Base-by-base conservation (phyloP, 2,888 invertebrate species). In the Malthinus seriepunctatus region DNA sequence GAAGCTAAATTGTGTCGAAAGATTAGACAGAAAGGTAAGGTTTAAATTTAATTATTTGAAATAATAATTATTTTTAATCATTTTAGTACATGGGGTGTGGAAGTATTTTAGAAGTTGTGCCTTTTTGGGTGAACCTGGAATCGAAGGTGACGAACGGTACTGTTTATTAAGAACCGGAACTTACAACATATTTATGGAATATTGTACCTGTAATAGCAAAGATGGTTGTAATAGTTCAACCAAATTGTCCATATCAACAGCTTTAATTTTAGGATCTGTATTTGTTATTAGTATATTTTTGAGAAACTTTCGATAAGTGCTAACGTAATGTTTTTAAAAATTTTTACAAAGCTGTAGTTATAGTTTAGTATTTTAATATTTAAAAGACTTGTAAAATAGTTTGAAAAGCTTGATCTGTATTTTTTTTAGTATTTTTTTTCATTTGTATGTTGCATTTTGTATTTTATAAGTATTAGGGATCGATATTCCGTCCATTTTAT, bases 101-200 rank as follows among this genome's bases (percentile, higher is more conserved):
- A 83, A 91, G 56, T 94, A 92, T 77, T 90, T 91, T 72, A 83
- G 95, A 62, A 89, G 88, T 72, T 96, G 95, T 78, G 95, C 95
- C 0, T 94, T 89, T 72, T 83, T 95, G 71, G 95, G 95, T 0
- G 93, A 94, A 67, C 93, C 93, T 0, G 95, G 95, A 0, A 91
- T 95, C 48, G 87, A 85, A 70, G 93, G 93, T 0, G 95, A 95
- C 69, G 95, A 95, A 77, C 83, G 95, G 52, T 95, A 91, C 78
- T 95, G 95, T 69, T 80, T 94, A 8, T 91, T 95, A 90, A 83
- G 94, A 70, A 92, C 93, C 0, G 95, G 95, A 12, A 93, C 93
- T 1, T 94, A 93, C 78, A 94, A 96, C 75, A 93, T 96, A 66
- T 95, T 95, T 75, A 89, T 93, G 81, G 95, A 96, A 78, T 94